These are phyloP conservation scores for Ciona savignyi DNA, from an alignment of 23 tunicate genomes.

Conservation along the genomic window DNA sequence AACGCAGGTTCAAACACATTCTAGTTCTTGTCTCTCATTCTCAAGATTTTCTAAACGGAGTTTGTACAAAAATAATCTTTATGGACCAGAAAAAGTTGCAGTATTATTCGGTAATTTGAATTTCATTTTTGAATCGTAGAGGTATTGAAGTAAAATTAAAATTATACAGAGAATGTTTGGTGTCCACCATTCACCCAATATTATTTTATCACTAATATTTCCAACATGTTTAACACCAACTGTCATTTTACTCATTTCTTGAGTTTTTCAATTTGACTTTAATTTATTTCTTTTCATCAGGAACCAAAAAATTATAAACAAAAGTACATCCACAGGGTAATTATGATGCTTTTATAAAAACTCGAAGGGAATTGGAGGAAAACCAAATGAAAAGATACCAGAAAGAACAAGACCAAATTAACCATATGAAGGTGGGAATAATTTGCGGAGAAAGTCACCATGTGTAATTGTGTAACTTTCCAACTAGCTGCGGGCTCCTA, in stretches of 20 bases:
- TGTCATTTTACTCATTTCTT: too few relatives aligned
- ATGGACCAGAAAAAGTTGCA: conserved; percentile 54
- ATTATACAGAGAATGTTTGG: too few relatives aligned
- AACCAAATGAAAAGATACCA: conserved; percentile 92
- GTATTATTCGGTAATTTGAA: conserved; percentile 49
- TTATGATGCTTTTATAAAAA: conserved; percentile 76
- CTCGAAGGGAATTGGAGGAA: conserved; percentile 65
- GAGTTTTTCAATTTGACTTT: background rate
- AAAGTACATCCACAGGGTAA: conserved; percentile 74
- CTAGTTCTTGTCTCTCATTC: conserved; percentile 87
- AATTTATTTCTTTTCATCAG: background rate
- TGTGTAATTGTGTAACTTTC: too few relatives aligned
- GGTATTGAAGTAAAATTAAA: too few relatives aligned
- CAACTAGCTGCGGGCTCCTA: too few relatives aligned
- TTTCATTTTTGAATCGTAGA: too few relatives aligned
- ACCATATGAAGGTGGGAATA: conserved; percentile 71
- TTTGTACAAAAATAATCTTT: conserved; percentile 77
- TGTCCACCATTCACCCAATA: too few relatives aligned
- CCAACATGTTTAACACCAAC: too few relatives aligned
- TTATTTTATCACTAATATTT: too few relatives aligned
- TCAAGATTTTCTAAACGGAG: conserved; percentile 91
- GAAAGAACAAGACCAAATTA: conserved; percentile 84
- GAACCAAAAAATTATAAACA: too few relatives aligned
- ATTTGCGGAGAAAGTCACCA: too few relatives aligned
- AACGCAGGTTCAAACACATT: conserved; percentile 77